Conservation (phyloP, 92 coral and sea anemone species). For the Galaxea fascicularis region DNA sequence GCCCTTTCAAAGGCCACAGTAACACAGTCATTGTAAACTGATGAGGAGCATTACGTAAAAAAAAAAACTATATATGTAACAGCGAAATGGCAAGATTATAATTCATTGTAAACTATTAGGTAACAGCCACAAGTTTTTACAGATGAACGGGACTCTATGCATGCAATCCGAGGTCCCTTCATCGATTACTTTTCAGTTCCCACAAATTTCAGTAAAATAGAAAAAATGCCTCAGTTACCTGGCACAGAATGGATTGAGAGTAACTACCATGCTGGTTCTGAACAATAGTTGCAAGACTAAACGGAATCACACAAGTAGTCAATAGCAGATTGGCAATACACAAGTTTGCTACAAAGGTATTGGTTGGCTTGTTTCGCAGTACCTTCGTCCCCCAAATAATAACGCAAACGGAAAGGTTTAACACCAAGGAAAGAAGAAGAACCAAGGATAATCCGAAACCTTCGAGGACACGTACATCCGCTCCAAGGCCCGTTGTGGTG, state of each 20-base stretch:
- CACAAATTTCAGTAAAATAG: neutral
- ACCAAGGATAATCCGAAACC: constrained; percentile 65
- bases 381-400: constrained; percentile 69
- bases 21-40: no score
- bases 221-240: constrained; percentile 54
- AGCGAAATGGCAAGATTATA: no score
- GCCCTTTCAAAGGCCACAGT: neutral
- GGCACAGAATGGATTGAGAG: constrained; percentile 61
- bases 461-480: constrained; percentile 41
- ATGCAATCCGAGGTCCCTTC: neutral
- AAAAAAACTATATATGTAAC: no score
- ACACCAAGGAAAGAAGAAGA: constrained; percentile 60
- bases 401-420: constrained; percentile 69
- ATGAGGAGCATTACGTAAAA: no score
- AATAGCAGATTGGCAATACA: constrained; percentile 74
- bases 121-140: no score
- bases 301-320: constrained; percentile 82
- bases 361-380: constrained; percentile 71
- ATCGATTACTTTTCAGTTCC: neutral
- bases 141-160: no score
- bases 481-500: neutral
- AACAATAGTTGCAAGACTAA: constrained; percentile 76
- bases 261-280: constrained; percentile 62
- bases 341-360: constrained; percentile 77
- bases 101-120: no score